Base-by-base conservation (phyloP, 1,140 invertebrate species). In the Ridgeia piscesae region DNA sequence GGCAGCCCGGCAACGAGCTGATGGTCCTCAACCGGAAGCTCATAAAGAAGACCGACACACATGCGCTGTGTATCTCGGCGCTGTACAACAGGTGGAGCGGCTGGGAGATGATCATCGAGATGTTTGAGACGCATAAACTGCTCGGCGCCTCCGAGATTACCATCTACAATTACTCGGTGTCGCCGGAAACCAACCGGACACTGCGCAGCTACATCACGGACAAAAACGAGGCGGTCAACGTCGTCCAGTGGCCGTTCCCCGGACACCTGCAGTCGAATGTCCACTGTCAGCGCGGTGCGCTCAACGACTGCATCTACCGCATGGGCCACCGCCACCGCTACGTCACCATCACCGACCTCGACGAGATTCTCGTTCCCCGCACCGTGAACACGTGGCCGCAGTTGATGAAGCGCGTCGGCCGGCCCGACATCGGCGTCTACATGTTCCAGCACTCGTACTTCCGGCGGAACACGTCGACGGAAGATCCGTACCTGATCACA, bases 401-500 rank as follows among this genome's bases (percentile, higher is more conserved):
- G 31, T 35, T 92, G 88, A 92, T 92, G 88, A 6, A 48, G 34
- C 33, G 9, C 8, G 21, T 92, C 88, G 77, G 31, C 31, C 89
- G 33, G 50, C 77, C 92, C 31, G 35, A 89, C 33, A 35, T 34
- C 88, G 92, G 92, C 33, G 92, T 50, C 33, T 92, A 92, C 35
- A 6, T 92, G 33, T 92, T 92, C 92, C 92, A 92, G 89, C 92
- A 92, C 89, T 34, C 92, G 34, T 92, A 92, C 89, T 92, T 92
- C 42, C 33, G 92, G 35, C 88, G 92, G 31, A 92, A 92, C 92
- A 92, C 92, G 31, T 35, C 88, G 27, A 33, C 14, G 33, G 88
- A 92, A 42, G 33, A 33, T 17, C 92, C 92, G 33, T 92, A 89
- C 89, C 92, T 92, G 33, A 92, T 92, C n/a, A 92, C 92, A 33